Percentiles rank a stretch among this genome's conserved stretches.
These are phyloP conservation scores for Ochlodes sylvanus DNA, from an alignment of 2,888 invertebrate genomes.

Conservation along the genomic window DNA sequence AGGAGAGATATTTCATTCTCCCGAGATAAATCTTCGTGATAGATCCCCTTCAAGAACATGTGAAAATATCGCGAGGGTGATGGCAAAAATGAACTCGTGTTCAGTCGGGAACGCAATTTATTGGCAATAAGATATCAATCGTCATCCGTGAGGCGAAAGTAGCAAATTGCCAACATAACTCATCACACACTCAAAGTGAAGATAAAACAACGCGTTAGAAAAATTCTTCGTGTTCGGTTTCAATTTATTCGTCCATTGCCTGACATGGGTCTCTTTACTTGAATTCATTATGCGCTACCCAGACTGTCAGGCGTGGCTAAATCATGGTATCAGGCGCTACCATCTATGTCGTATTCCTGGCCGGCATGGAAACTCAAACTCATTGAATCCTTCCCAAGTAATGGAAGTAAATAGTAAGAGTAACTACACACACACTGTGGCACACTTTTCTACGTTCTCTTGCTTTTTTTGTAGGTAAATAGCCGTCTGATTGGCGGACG, in stretches of 20 bases:
- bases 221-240: conserved; percentile 1
- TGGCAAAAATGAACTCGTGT: conserved; percentile 66
- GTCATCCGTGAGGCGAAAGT: conserved; percentile 19
- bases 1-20: neutral
- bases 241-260: neutral
- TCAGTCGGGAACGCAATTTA: conserved; percentile 23
- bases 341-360: no score
- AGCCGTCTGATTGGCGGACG: no score
- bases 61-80: conserved; percentile 64
- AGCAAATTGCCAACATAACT: conserved; percentile 24
- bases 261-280: no score
- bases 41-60: conserved; percentile 49
- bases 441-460: no score
- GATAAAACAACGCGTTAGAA: conserved; percentile 5
- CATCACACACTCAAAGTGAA: neutral
- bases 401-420: no score
- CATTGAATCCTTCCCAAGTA: no score
- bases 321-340: no score
- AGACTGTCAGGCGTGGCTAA: no score
- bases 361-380: no score
- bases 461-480: no score
- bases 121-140: conserved; percentile 31
- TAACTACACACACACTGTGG: no score
- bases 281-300: no score
- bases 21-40: conserved; percentile 5